Percentiles rank a stretch among this genome's conserved stretches.
Evolutionary conservation across 1,140 invertebrate species (phyloP).

Genomic region (Magallana angulata): DNA sequence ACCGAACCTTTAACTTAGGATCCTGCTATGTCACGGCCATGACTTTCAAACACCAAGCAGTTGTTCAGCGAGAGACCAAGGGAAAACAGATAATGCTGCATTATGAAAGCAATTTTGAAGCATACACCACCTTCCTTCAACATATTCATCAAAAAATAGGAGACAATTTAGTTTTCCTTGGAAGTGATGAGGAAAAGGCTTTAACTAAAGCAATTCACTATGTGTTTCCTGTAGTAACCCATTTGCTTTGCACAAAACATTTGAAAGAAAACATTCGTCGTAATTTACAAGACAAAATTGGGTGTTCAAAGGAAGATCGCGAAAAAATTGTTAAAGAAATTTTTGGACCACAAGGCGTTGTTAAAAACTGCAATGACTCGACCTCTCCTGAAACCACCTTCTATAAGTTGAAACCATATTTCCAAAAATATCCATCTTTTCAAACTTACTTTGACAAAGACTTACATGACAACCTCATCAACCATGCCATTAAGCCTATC

Average conservation of each 20-base stretch:
- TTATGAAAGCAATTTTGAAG: slow-evolving; percentile 39
- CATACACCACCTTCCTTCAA: slow-evolving; percentile 37
- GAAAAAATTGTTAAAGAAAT: neutral
- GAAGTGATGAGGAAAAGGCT: slow-evolving; percentile 54
- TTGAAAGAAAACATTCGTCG: slow-evolving; percentile 51
- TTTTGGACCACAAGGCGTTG: too few relatives aligned
- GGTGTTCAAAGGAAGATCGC: neutral
- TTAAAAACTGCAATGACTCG: too few relatives aligned
- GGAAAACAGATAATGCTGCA: slow-evolving; percentile 48
- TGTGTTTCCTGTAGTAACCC: slow-evolving; percentile 34
- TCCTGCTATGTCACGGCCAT: slow-evolving; percentile 43
- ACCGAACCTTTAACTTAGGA: slow-evolving; percentile 46
- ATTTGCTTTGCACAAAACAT: slow-evolving; percentile 52
- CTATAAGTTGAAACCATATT: too few relatives aligned
- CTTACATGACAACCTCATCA: too few relatives aligned
- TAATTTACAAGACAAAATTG: neutral
- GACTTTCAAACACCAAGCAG: slow-evolving; percentile 39
- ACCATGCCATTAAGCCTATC: too few relatives aligned
- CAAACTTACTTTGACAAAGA: too few relatives aligned
- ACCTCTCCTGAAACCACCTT: too few relatives aligned
- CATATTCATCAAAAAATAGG: neutral
- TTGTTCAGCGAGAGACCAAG: slow-evolving; percentile 5
- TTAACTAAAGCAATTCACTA: slow-evolving; percentile 49
- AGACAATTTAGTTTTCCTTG: neutral
- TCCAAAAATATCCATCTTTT: too few relatives aligned